phyloP scores from a whole-genome alignment of 2,113 vertebrate species.

The Tamias sibiricus region DNA sequence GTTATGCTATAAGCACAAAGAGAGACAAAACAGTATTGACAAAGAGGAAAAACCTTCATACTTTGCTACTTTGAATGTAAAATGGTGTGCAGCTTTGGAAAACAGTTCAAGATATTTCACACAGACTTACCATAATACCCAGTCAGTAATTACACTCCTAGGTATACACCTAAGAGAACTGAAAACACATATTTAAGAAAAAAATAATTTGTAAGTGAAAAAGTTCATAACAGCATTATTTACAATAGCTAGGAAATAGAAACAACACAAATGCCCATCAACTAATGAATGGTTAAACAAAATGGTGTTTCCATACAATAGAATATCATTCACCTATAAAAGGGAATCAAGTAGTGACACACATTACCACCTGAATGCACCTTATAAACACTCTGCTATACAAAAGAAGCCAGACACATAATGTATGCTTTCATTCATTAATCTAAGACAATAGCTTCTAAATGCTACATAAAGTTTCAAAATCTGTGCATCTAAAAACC shows the following conservation, averaged over 20 bases:
- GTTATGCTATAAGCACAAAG: neutral
- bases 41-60: neutral
- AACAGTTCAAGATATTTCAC: neutral
- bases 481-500: slow-evolving; percentile 4
- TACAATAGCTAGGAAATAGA: too few relatives aligned
- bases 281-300: neutral
- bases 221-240: neutral
- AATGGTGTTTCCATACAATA: neutral
- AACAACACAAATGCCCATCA: too few relatives aligned
- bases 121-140: neutral
- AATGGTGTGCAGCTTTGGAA: neutral
- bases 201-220: neutral
- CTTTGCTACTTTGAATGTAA: neutral
- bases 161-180: neutral
- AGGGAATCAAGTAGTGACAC: neutral
- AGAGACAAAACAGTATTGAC: neutral
- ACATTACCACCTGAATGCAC: neutral
- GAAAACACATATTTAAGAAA: too few relatives aligned
- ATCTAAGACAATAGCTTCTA: slow-evolving; percentile 10
- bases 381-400: neutral
- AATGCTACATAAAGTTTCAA: neutral
- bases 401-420: neutral
- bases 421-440: neutral
- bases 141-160: neutral
- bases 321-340: neutral